Evolutionary conservation across 2,797 vertebrate genomes (phyloP), one percentile per base, ranked within the genome.

Genomic region (Phalloptychus januarius): DNA sequence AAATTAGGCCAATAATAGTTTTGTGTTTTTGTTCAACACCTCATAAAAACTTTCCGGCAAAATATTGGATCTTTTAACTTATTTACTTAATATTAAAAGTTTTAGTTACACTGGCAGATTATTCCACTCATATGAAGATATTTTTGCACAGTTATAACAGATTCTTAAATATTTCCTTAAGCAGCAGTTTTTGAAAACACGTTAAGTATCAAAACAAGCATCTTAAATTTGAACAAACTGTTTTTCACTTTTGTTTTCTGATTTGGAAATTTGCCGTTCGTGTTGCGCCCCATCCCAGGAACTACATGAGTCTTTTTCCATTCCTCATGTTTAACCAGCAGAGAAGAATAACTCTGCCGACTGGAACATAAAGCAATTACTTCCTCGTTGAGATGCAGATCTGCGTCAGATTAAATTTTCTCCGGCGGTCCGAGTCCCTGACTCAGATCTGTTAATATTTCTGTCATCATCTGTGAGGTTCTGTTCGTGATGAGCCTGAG

Each of bases 321-420:
- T n/a, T 44, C 40, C n/a, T 70, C 33, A 28, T 45, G 25, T 70
- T 8, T 16, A 45, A 44, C 25, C 15, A 70, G 40, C 40, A 45
- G 40, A 70, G 25, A 70, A 45, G 25, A 69, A 70, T 28, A 28
- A 28, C 67, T 45, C 23, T 44, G 65, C 72, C 31, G 63, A 54
- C 23, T 40, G 12, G 0, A 52, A 72, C 20, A 18, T 23, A 12
- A 84, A 82, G 38, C 77, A 84, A 76, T 82, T 80, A 84, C 74
- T 70, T 72, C 56, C 80, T 70, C 7, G 80, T 83, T 79, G 74
- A 83, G 73, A 86, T 81, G 69, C 85, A 86, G 83, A 85, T 86
- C 74, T 74, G 36, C 63, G 79, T 85, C 48, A 58, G 69, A 50
- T 75, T 71, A 25, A 81, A n/a, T 78, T 84, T 75, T 79, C 76